Evolutionary conservation across 2,113 vertebrate species (phyloP).

Genomic region (Hemichromis elongatus): DNA sequence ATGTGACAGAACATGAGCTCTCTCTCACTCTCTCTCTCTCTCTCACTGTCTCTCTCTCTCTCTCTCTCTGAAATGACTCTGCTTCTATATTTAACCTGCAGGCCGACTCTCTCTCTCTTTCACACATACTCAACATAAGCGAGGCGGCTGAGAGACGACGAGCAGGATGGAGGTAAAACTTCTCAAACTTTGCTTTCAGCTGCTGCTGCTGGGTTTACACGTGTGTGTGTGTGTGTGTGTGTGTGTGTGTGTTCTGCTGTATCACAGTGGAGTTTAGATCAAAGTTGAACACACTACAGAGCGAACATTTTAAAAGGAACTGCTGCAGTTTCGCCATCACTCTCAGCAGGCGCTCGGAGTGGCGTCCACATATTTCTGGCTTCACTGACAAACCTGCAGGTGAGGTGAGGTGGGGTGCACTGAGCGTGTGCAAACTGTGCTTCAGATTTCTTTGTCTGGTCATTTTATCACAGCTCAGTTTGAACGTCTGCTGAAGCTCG

Average conservation of each 20-base stretch:
- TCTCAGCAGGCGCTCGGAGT: not conserved
- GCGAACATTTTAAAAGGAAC: not conserved
- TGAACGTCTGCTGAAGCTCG: not conserved
- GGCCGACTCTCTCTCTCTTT: constrained; percentile 1
- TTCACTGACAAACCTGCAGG: not conserved
- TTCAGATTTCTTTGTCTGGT: not conserved
- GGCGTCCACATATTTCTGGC: not conserved
- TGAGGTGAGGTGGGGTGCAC: not conserved
- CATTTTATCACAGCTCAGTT: not conserved
- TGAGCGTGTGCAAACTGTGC: not conserved
- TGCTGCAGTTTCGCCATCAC: not conserved
- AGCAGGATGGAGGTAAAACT: constrained; percentile 64
- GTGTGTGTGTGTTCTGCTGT: not conserved
- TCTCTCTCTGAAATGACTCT: not conserved
- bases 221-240: not conserved
- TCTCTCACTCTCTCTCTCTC: not conserved
- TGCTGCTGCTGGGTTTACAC: not conserved
- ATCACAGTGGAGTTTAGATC: not conserved
- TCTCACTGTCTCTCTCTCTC: not conserved
- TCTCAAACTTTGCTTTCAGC: not conserved
- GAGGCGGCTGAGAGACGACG: not conserved
- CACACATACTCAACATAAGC: constrained; percentile 41
- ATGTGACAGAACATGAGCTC: constrained; percentile 46
- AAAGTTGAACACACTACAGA: not conserved
- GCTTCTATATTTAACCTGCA: constrained; percentile 53